Conservation (phyloP, 2,113 vertebrate genomes). For the Stigmatopora argus region DNA sequence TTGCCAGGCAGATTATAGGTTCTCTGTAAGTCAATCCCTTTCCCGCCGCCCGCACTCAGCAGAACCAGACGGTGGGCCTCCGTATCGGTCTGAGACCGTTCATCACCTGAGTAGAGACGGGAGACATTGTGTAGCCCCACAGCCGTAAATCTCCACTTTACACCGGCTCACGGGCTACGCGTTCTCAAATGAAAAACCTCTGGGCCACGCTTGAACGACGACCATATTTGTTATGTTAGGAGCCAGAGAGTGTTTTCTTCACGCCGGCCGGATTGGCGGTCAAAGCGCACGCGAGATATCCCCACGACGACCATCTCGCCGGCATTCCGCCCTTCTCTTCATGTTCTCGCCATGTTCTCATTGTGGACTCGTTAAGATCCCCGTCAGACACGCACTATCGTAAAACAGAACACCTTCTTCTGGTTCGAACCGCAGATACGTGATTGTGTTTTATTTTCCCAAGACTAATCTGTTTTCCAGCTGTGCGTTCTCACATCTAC, state of each 20-base stretch:
- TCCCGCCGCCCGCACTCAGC: slow-evolving; percentile 37
- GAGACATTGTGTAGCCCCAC: slow-evolving; percentile 38
- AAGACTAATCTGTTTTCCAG: background rate
- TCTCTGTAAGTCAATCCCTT: slow-evolving; percentile 50
- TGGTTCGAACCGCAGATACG: background rate
- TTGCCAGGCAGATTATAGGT: slow-evolving; percentile 56
- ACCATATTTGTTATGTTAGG: slow-evolving; percentile 41
- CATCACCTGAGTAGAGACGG: slow-evolving; percentile 55
- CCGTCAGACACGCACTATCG: background rate
- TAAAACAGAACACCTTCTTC: background rate
- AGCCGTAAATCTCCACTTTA: slow-evolving; percentile 29
- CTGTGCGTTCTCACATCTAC: background rate
- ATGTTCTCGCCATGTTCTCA: background rate
- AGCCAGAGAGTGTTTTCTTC: slow-evolving; percentile 41
- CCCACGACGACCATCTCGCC: slow-evolving; percentile 44
- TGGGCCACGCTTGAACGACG: background rate
- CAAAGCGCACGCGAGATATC: slow-evolving; percentile 35
- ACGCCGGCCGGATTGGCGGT: slow-evolving; percentile 36
- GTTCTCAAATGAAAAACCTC: slow-evolving; percentile 25
- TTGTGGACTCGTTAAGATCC: background rate
- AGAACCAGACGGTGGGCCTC: slow-evolving; percentile 36
- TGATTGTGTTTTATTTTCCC: background rate
- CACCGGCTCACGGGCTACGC: slow-evolving; percentile 15
- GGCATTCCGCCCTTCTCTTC: background rate
- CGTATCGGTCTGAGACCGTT: slow-evolving; percentile 54